Base-by-base conservation (phyloP, 2,113 vertebrate genomes). In the Syngnathus scovelli region DNA sequence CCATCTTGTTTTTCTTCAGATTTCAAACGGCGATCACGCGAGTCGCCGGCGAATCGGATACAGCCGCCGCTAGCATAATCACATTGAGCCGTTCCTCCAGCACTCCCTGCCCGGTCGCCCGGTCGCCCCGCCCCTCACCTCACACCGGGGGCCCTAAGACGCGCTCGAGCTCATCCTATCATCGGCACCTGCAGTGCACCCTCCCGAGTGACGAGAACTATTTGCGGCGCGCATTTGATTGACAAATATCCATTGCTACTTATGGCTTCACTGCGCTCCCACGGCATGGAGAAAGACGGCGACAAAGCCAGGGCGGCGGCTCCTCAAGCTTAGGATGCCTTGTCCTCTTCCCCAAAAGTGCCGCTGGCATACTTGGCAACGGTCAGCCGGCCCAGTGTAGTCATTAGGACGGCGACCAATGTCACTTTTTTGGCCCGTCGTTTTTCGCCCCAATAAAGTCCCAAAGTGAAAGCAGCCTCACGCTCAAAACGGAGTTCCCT, bases 111-210 rank as follows among this genome's bases (percentile, higher is more conserved):
- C 7, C 48, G 23, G 23, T 23, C 27, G 27, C 27, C 27, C 27
- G 27, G 27, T 33, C 27, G 27, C 27, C 27, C 27, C 27, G 27
- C 27, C 27, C 27, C 27, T 27, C 27, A 27, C 27, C 18, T 58
- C 33, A 37, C 33, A 37, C 56, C 16, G 2, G 16, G 33, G 16
- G 16, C 36, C 56, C 37, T 38, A 1, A 18, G 37, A 72, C 59
- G 69, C 54, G 68, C 60, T 70, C 65, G 52, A 60, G 52, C 69
- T 68, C 74, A 62, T 77, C 74, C 65, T 51, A 66, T 75, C 69
- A 75, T 18, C 52, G 66, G 49, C 59, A 65, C 72, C 52, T 72
- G 69, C 64, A 67, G 13, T 8, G 67, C 59, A 18, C 0, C 66
- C 71, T 54, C 67, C 62, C n/a, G 4, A 49, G 54, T 67, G 44